Base-by-base conservation (phyloP, 2,888 invertebrate species). In the Campoplex capitator region DNA sequence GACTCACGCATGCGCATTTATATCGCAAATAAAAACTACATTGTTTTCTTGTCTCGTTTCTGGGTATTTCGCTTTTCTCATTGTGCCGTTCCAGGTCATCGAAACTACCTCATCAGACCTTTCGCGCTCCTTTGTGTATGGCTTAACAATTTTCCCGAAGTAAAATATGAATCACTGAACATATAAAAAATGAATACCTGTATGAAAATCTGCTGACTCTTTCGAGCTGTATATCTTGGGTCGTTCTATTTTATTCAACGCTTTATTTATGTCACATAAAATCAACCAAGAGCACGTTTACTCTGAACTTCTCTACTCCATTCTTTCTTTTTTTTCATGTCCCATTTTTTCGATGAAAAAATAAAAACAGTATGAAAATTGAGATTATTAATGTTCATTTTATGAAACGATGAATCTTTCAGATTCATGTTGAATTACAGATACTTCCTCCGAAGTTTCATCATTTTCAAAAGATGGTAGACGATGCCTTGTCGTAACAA, bases 241-340 rank as follows among this genome's bases (percentile, higher is more conserved):
- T 51, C 45, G n/a, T 71, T 38, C 54, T 62, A 76, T 76, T 85
- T 76, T 65, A 71, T 80, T 71, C 71, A 38, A 74, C 18, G 62
- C 51, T 76, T 51, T 54, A 42, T 78, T 56, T 77, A 81, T 71
- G 65, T 67, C 70, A 62, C 13, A 56, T 45, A 77, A 54, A 77
- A 67, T 48, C 45, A 71, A 78, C 75, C 56, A 83, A 71, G 85
- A 79, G 82, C 68, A 51, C 79, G 76, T 85, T 79, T 65, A 82
- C 79, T 73, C 76, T 77, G 42, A 73, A 58, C 76, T 73, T 42
- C 38, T 76, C 54, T 76, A 73, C 71, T 70, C 56, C 68, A 74
- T 68, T 70, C 82, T 68, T 77, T 84, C 78, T 73, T 62, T 71
- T 65, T 45, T 48, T 48, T 38, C 23, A 35, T 38, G 11, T 42